Evolutionary conservation across 2,888 invertebrate species (phyloP).

Genomic region (Rotaria socialis): DNA sequence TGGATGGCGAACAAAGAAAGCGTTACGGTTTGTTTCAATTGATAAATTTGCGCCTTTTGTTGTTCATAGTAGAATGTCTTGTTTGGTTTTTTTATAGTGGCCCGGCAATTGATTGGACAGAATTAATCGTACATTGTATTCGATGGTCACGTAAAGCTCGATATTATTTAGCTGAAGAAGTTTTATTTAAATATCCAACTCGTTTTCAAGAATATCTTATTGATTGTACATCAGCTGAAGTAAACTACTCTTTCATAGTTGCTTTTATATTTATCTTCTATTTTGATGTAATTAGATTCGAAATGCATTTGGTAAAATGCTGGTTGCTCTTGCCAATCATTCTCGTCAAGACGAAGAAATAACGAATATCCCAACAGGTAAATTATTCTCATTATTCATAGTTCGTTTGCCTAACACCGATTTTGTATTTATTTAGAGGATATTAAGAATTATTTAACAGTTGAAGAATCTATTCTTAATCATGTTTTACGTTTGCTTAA

Average conservation of each 20-base stretch:
- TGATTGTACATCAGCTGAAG: constrained; percentile 82
- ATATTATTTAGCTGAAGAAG: constrained; percentile 85
- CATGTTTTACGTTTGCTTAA: constrained; percentile 20
- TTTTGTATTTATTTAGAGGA: neutral
- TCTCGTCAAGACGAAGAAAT: constrained; percentile 27
- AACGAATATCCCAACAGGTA: neutral
- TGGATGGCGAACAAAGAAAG: constrained; percentile 90
- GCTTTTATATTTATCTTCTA: constrained; percentile 55
- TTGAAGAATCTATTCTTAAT: constrained; percentile 32
- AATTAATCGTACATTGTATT: constrained; percentile 56
- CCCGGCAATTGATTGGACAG: constrained; percentile 70
- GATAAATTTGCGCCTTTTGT: neutral
- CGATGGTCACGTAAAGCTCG: constrained; percentile 71
- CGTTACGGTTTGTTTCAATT: constrained; percentile 63
- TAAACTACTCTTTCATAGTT: constrained; percentile 48
- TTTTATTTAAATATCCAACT: constrained; percentile 78
- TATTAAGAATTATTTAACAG: constrained; percentile 9
- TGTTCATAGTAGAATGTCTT: neutral
- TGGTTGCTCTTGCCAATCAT: constrained; percentile 73
- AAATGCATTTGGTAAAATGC: constrained; percentile 82
- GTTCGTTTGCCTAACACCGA: neutral
- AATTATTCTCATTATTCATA: neutral
- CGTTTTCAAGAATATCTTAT: constrained; percentile 83
- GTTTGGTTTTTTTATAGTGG: constrained; percentile 64
- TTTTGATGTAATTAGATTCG: constrained; percentile 65